These are phyloP conservation scores for Athripsodes cinereus DNA, from an alignment of 2,888 invertebrate species.

Conservation along the genomic window DNA sequence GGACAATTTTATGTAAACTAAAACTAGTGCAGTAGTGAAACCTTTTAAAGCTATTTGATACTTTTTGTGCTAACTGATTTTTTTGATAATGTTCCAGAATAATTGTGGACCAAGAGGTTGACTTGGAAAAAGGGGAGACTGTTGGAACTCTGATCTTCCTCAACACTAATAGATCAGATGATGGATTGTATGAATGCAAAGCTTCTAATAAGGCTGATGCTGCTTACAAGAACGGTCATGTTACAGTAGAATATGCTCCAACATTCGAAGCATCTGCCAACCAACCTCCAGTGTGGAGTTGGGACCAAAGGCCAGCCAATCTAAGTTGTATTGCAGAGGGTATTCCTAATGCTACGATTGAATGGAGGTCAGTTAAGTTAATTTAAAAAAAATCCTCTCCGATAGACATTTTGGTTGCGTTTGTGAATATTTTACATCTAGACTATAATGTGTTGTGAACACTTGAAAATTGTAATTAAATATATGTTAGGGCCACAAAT, in stretches of 20 bases:
- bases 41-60: not conserved
- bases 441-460: too few species aligned
- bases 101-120: constrained; percentile 50
- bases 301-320: constrained; percentile 76
- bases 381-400: not conserved
- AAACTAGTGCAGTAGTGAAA: too few species aligned
- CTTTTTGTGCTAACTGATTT: not conserved
- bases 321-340: constrained; percentile 83
- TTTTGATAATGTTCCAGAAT: constrained; percentile 44
- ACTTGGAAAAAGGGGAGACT: constrained; percentile 52
- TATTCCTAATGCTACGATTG: constrained; percentile 87
- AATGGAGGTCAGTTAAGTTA: constrained; percentile 59
- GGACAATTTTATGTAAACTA: too few species aligned
- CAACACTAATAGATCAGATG: constrained; percentile 63
- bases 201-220: constrained; percentile 71
- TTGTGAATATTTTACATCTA: too few species aligned
- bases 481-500: too few species aligned
- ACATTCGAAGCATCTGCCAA: constrained; percentile 67
- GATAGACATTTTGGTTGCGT: too few species aligned
- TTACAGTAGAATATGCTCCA: constrained; percentile 77
- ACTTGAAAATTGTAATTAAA: too few species aligned
- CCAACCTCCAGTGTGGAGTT: constrained; percentile 72
- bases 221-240: constrained; percentile 71
- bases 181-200: constrained; percentile 84
- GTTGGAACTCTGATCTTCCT: constrained; percentile 64